These are phyloP conservation scores for Galaxias olidus DNA, from an alignment of 2,797 vertebrate species.

Conservation along the genomic window DNA sequence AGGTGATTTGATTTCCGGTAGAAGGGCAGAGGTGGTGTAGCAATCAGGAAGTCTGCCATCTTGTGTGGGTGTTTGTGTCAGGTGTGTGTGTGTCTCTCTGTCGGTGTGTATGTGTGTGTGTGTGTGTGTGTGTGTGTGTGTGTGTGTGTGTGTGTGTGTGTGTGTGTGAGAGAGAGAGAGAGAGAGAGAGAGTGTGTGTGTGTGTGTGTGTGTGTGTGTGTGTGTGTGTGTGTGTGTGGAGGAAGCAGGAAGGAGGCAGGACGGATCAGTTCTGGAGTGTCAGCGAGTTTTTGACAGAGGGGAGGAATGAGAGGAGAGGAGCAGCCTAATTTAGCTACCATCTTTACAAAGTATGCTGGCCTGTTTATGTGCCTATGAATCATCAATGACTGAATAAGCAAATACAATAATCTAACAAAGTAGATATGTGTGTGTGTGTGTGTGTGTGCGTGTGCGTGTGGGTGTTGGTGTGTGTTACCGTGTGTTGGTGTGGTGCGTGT, in stretches of 20 bases:
- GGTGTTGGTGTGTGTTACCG: constrained; percentile 19
- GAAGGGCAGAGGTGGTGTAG: too few relatives aligned
- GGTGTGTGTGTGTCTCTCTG: neutral
- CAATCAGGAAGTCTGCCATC: too few relatives aligned
- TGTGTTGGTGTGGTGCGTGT: neutral
- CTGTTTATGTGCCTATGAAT: constrained; percentile 12
- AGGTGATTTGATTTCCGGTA: too few relatives aligned
- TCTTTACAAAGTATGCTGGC: neutral
- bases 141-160: neutral
- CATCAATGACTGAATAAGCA: neutral
- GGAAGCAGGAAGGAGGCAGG: constrained; percentile 27
- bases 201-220: neutral
- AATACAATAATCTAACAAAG: constrained; percentile 9
- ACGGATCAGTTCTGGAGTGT: constrained; percentile 35
- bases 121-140: neutral
- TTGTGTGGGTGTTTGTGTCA: neutral
- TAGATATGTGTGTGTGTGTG: constrained; percentile 1
- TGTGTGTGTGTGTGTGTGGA: constrained; percentile 8
- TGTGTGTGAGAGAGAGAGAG: too few relatives aligned
- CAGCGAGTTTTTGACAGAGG: constrained; percentile 49
- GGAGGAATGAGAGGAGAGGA: constrained; percentile 10
- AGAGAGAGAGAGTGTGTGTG: neutral
- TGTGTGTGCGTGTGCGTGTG: constrained; percentile 18
- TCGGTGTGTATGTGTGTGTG: neutral
- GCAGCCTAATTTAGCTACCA: too few relatives aligned